phyloP scores from a whole-genome alignment of 2,888 invertebrate species.

The Omphaloscelis lunosa region DNA sequence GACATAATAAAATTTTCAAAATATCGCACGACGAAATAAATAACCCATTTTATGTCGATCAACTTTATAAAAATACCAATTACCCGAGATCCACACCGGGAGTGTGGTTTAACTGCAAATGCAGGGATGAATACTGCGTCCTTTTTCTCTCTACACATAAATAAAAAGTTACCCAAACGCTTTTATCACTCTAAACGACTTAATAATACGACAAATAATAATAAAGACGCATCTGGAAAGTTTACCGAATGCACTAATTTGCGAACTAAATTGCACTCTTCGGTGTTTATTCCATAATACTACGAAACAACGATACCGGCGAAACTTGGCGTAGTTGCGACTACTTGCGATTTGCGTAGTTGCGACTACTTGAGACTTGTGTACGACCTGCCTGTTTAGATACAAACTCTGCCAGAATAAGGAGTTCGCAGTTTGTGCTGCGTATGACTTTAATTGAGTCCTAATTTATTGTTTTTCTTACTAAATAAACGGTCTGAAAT shows the following conservation, averaged over 20 bases:
- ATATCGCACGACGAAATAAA: neutral
- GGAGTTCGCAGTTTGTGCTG: slow-evolving; percentile 26
- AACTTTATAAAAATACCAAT: neutral
- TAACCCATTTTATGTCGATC: neutral
- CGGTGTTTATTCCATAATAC: slow-evolving; percentile 55
- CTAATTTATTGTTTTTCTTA: slow-evolving; percentile 40
- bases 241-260: slow-evolving; percentile 42
- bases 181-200: neutral
- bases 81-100: too few relatives aligned
- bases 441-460: slow-evolving; percentile 40
- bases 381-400: slow-evolving; percentile 38
- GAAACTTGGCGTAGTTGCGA: slow-evolving; percentile 48
- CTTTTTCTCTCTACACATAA: neutral
- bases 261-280: slow-evolving; percentile 40
- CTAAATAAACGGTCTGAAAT: slow-evolving; percentile 24
- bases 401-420: slow-evolving; percentile 46
- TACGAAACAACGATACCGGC: slow-evolving; percentile 40
- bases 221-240: slow-evolving; percentile 12
- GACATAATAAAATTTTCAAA: neutral
- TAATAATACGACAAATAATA: slow-evolving; percentile 9
- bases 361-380: slow-evolving; percentile 29
- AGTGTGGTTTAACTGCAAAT: neutral
- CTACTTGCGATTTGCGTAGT: slow-evolving; percentile 31
- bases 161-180: neutral
- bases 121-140: neutral